These are phyloP conservation scores for Lucifuga dentata DNA, from an alignment of 2,113 vertebrate genomes.

Conservation along the genomic window DNA sequence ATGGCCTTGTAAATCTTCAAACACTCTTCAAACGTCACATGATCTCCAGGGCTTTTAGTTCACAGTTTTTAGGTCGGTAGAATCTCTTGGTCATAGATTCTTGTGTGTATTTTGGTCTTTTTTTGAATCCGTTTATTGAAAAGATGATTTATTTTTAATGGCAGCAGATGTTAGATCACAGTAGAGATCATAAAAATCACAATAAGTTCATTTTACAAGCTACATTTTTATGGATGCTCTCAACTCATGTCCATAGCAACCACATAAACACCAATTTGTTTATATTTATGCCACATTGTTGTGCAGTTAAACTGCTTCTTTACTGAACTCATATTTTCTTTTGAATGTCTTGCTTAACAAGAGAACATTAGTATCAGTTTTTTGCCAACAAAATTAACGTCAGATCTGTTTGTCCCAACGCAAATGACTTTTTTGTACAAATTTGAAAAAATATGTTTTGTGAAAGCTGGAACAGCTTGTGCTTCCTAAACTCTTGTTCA, in stretches of 20 bases:
- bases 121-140: constrained; percentile 24
- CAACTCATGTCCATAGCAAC: not conserved
- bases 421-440: too few relatives aligned
- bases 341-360: too few relatives aligned
- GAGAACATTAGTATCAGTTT: too few relatives aligned
- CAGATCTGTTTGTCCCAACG: too few relatives aligned
- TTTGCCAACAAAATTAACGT: too few relatives aligned
- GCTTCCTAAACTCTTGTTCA: not conserved
- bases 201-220: too few relatives aligned
- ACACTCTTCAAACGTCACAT: constrained; percentile 10
- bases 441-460: too few relatives aligned
- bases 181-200: too few relatives aligned
- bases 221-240: constrained; percentile 4
- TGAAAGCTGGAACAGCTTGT: constrained; percentile 1
- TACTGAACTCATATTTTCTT: too few relatives aligned
- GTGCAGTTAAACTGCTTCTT: too few relatives aligned
- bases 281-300: too few relatives aligned
- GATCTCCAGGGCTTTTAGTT: constrained; percentile 19
- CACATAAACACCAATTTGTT: not conserved
- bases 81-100: constrained; percentile 20
- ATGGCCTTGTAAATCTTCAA: constrained; percentile 21
- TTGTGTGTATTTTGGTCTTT: not conserved
- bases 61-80: constrained; percentile 33
- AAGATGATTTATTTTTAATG: constrained; percentile 31
- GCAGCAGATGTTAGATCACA: constrained; percentile 24